Conservation (phyloP, 1,140 invertebrate species). For the Eurosta solidaginis region DNA sequence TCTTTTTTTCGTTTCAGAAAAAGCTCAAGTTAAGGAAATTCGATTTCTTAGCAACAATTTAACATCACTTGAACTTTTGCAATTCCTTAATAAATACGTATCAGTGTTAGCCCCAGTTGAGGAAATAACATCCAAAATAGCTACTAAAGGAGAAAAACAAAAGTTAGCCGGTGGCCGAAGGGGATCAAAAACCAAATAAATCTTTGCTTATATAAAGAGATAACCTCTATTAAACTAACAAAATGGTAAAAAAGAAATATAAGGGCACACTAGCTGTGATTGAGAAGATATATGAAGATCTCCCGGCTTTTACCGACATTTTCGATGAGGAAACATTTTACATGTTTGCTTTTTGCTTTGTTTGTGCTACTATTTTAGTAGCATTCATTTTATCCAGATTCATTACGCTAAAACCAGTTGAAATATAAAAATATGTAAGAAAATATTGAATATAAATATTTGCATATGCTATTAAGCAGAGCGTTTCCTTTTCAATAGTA, state of each 20-base stretch:
- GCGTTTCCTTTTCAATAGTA: too few species aligned
- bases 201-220: background rate
- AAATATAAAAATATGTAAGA: conserved; percentile 51
- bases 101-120: conserved; percentile 69
- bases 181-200: conserved; percentile 55
- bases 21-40: conserved; percentile 67
- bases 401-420: conserved; percentile 83
- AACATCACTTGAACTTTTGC: conserved; percentile 73
- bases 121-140: conserved; percentile 61
- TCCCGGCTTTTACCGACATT: conserved; percentile 91
- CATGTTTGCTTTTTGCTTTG: conserved; percentile 83
- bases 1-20: conserved; percentile 37
- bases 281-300: conserved; percentile 81
- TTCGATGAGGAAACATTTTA: conserved; percentile 98
- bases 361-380: conserved; percentile 75
- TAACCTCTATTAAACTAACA: conserved; percentile 37
- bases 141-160: conserved; percentile 65
- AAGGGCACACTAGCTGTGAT: conserved; percentile 71
- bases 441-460: too few species aligned
- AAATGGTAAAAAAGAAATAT: conserved; percentile 51
- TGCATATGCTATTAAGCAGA: too few species aligned
- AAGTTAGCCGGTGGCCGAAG: conserved; percentile 54
- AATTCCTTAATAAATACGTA: conserved; percentile 79
- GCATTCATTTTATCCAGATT: conserved; percentile 87
- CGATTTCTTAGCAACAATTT: conserved; percentile 76